Evolutionary conservation across 1,140 invertebrate genomes (phyloP).

Genomic region (Brachionus plicatilis): DNA sequence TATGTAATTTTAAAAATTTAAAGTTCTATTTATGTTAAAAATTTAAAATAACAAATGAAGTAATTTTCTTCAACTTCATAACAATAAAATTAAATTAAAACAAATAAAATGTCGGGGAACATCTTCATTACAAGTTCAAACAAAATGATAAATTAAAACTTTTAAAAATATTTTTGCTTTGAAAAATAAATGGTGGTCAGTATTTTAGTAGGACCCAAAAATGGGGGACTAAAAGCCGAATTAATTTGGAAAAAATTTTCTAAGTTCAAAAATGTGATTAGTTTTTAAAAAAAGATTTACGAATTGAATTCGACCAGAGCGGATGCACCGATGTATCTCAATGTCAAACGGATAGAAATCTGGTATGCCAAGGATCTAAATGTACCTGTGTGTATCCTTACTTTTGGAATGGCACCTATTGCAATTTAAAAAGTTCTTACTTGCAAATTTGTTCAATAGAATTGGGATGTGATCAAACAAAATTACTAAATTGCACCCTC

Average conservation of each 20-base stretch:
- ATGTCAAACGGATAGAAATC: background rate
- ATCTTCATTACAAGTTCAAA: no score
- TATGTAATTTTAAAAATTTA: no score
- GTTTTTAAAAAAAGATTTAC: background rate
- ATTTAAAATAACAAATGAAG: no score
- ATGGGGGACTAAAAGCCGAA: no score
- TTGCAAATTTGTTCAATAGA: background rate
- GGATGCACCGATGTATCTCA: background rate
- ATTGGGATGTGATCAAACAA: slow-evolving; percentile 10
- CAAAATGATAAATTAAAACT: no score
- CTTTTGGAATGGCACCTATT: background rate
- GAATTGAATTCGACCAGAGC: background rate
- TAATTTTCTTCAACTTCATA: no score
- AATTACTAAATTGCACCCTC: background rate
- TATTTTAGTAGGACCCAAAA: no score
- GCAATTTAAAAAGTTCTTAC: background rate
- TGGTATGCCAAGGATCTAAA: background rate
- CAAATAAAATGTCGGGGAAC: no score
- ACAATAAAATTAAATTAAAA: no score
- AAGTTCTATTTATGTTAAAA: no score
- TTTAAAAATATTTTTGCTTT: no score
- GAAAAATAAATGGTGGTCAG: no score
- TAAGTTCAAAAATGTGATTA: background rate
- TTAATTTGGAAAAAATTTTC: background rate
- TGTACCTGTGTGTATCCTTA: slow-evolving; percentile 24